Evolutionary conservation across 2,113 vertebrate species (phyloP).

Genomic region (Gopherus evgoodei): DNA sequence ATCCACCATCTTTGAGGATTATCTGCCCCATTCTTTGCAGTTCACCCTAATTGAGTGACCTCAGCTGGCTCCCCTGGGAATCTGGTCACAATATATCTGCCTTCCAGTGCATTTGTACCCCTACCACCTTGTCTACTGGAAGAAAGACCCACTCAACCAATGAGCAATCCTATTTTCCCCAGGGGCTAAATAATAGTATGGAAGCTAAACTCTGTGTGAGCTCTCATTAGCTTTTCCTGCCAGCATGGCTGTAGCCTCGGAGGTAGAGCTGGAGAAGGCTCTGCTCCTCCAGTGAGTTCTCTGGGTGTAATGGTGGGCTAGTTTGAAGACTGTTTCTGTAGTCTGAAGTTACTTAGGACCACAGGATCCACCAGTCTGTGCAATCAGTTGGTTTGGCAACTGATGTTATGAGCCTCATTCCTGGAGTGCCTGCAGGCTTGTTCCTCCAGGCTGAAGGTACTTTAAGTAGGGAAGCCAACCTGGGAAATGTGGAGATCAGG

Average conservation of each 20-base stretch:
- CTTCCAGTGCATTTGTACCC: not conserved
- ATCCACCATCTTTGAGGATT: too few relatives aligned
- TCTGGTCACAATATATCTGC: not conserved
- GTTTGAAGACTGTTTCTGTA: not conserved
- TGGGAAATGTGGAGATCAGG: not conserved
- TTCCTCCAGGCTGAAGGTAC: not conserved
- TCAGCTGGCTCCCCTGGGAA: too few relatives aligned
- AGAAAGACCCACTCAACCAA: not conserved
- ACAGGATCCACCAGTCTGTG: not conserved
- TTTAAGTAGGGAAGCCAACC: not conserved
- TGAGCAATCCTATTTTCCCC: not conserved
- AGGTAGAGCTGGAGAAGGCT: slow-evolving; percentile 20
- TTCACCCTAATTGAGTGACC: too few relatives aligned
- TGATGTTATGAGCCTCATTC: slow-evolving; percentile 1
- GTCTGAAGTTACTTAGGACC: slow-evolving; percentile 21
- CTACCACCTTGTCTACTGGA: not conserved
- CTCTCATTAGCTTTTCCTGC: not conserved
- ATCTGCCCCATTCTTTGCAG: too few relatives aligned
- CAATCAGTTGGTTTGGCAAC: slow-evolving; percentile 42
- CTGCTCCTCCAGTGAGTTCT: not conserved
- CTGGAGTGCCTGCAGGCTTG: not conserved
- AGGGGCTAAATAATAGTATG: not conserved
- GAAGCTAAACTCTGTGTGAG: not conserved
- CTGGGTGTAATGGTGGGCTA: not conserved
- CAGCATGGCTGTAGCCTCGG: not conserved